Conservation (phyloP, 2,113 vertebrate species). For the Coregonus clupeaformis region DNA sequence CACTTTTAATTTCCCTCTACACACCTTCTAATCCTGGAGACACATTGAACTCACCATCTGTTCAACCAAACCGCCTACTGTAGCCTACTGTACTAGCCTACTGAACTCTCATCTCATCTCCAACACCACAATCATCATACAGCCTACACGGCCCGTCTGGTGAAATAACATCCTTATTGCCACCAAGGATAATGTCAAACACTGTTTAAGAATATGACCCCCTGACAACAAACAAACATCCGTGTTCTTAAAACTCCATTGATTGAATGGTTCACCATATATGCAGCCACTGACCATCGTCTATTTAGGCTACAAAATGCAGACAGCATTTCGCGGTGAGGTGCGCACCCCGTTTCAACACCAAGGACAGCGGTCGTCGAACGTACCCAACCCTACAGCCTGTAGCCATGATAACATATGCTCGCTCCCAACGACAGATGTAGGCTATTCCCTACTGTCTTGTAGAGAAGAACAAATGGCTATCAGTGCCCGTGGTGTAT, state of each 20-base stretch:
- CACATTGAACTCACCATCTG: slow-evolving; percentile 58
- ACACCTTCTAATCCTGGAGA: slow-evolving; percentile 55
- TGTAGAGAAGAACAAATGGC: slow-evolving; percentile 27
- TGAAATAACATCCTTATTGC: not conserved
- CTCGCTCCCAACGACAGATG: slow-evolving; percentile 25
- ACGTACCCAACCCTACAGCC: slow-evolving; percentile 22
- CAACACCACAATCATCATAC: not conserved
- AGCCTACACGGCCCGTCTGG: not conserved
- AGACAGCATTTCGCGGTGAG: slow-evolving; percentile 20
- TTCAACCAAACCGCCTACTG: slow-evolving; percentile 25
- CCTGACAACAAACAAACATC: not conserved
- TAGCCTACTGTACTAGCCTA: not conserved
- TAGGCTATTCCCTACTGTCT: slow-evolving; percentile 37
- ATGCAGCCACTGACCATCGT: not conserved
- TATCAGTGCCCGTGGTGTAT: slow-evolving; percentile 43
- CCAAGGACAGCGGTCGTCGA: slow-evolving; percentile 73
- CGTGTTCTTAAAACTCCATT: not conserved
- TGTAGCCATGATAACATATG: slow-evolving; percentile 64
- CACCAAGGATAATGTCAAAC: not conserved
- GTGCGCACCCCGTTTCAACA: slow-evolving; percentile 64
- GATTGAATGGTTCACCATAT: not conserved
- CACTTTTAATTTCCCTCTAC: slow-evolving; percentile 66
- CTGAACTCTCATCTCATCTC: slow-evolving; percentile 44
- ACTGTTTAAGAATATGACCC: not conserved
- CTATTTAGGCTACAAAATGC: slow-evolving; percentile 14